phyloP scores from a whole-genome alignment of 2,888 invertebrate species.

The Pterobdella sp. region DNA sequence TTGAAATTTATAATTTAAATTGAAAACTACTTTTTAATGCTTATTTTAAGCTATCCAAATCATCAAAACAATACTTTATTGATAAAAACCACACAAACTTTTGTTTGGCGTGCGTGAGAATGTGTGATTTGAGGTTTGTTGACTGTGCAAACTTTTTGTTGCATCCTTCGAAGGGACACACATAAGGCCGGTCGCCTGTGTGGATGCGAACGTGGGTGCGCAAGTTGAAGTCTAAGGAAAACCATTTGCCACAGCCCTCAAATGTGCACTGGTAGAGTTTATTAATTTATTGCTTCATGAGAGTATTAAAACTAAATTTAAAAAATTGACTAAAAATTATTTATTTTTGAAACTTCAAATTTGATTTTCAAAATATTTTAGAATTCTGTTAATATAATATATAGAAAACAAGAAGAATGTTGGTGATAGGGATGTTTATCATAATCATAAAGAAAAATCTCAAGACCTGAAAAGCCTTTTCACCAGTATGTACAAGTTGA shows the following conservation, averaged over 20 bases:
- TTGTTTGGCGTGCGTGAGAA: conserved; percentile 85
- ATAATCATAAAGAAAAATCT: neutral
- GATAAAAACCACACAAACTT: conserved; percentile 32
- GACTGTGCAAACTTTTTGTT: conserved; percentile 98
- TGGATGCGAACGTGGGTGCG: conserved; percentile 94
- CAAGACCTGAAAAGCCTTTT: conserved; percentile 82
- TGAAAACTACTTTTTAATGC: neutral
- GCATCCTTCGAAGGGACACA: conserved; percentile 95
- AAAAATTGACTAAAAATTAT: no score
- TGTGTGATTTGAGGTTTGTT: conserved; percentile 94
- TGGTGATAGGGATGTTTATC: neutral
- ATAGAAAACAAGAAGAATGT: no score
- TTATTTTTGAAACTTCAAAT: no score
- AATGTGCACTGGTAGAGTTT: conserved; percentile 66
- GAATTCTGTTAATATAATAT: no score
- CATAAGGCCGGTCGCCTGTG: conserved; percentile 89
- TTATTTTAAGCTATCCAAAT: neutral
- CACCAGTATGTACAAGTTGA: conserved; percentile 91
- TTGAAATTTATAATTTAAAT: neutral
- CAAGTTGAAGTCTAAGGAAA: conserved; percentile 89
- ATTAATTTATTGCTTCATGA: neutral
- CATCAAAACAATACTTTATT: neutral
- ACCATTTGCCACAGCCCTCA: conserved; percentile 92
- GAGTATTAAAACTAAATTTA: neutral
- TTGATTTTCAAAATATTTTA: neutral